Conservation (phyloP, 2,797 vertebrate genomes). For the Anguilla anguilla region DNA sequence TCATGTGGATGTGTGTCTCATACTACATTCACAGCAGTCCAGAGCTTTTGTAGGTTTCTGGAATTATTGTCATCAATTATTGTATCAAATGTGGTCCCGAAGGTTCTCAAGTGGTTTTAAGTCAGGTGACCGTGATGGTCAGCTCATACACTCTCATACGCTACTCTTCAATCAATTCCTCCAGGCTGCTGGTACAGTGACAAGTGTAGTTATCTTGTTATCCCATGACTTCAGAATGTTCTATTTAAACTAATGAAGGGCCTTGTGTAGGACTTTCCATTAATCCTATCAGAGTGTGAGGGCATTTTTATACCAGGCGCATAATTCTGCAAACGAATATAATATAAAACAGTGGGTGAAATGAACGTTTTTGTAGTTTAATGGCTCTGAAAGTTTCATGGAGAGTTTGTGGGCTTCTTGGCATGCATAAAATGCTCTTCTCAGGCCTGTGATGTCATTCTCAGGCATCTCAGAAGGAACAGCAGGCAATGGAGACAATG, state of each 20-base stretch:
- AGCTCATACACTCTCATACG: background rate
- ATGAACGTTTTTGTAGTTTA: background rate
- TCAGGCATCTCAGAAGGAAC: constrained; percentile 78
- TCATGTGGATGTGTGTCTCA: background rate
- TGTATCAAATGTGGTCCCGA: background rate
- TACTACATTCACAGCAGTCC: background rate
- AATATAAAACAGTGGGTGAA: background rate
- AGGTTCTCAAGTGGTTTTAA: background rate
- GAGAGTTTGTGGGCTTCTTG: background rate
- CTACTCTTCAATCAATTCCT: background rate
- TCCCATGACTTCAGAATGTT: background rate
- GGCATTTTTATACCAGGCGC: background rate
- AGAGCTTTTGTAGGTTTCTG: background rate
- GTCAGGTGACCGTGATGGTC: background rate
- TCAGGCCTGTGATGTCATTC: constrained; percentile 40
- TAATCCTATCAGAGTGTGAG: background rate
- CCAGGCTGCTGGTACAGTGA: background rate
- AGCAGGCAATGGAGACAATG: constrained; percentile 84
- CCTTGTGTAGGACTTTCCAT: background rate
- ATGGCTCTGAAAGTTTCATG: background rate
- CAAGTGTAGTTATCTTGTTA: background rate
- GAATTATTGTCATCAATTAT: background rate
- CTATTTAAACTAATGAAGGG: background rate
- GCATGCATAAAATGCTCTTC: background rate
- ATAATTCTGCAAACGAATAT: background rate